Evolutionary conservation across 92 coral and sea anemone genomes (phyloP).

Genomic region (Heteractis magnifica): DNA sequence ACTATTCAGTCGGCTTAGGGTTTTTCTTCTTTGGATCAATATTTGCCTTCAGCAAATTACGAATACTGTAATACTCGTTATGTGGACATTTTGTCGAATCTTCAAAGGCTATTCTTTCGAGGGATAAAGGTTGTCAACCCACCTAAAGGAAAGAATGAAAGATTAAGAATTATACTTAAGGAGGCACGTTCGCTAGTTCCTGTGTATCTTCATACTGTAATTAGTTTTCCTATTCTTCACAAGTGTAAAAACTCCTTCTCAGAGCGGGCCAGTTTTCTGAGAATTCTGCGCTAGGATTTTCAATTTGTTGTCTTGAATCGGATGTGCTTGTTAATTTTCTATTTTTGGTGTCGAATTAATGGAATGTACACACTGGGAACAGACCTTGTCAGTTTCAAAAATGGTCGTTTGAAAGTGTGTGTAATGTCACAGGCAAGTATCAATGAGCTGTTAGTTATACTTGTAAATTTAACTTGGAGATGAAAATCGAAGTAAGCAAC

Average conservation of each 20-base stretch:
- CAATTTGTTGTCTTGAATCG: background rate
- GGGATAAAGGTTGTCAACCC: conserved; percentile 10
- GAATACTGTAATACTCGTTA: background rate
- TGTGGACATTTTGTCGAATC: conserved; percentile 18
- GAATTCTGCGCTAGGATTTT: background rate
- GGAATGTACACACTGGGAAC: background rate
- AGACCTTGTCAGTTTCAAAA: background rate
- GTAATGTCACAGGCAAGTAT: background rate
- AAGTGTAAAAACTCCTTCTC: background rate
- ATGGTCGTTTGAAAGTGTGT: background rate
- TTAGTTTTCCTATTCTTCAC: background rate
- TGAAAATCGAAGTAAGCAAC: background rate
- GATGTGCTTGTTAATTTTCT: background rate
- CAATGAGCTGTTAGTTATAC: too few relatives aligned
- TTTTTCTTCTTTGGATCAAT: background rate
- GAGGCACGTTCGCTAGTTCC: background rate
- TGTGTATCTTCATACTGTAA: background rate
- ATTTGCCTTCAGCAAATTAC: background rate
- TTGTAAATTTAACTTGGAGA: background rate
- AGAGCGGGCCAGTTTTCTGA: background rate
- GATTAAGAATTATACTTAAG: background rate
- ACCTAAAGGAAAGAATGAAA: conserved; percentile 20
- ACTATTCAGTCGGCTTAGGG: background rate
- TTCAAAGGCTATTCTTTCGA: conserved; percentile 4
- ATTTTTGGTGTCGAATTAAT: background rate